A percentile compares a stretch with the other conserved stretches of the same genome.
Conservation (phyloP, 2,113 vertebrate species). For the Catharus fuscescens region DNA sequence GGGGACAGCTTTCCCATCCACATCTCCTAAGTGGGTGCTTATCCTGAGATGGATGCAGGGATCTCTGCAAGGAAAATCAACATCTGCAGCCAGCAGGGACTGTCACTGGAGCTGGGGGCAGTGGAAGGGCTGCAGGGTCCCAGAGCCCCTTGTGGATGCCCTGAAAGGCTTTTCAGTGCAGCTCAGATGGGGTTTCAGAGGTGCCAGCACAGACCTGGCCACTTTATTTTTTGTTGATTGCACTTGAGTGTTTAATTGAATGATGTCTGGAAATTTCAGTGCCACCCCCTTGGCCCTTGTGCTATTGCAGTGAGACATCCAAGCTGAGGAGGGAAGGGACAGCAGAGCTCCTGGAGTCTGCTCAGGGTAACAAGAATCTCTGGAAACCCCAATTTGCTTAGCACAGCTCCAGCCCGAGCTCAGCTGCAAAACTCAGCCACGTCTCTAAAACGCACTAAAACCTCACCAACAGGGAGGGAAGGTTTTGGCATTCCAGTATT, state of each 20-base stretch:
- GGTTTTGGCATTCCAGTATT: not conserved
- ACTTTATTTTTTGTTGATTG: not conserved
- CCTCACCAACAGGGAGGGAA: not conserved
- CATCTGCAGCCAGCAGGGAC: not conserved
- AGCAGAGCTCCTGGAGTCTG: not conserved
- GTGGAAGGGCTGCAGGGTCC: not conserved
- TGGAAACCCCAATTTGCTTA: not conserved
- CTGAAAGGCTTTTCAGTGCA: not conserved
- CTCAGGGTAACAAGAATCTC: not conserved
- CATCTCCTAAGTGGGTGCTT: not conserved
- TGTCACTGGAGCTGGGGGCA: not conserved
- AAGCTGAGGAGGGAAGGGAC: not conserved
- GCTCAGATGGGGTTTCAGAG: not conserved
- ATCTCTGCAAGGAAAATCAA: conserved; percentile 19
- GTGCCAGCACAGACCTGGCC: not conserved
- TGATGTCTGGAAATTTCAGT: not conserved
- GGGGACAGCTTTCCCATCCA: conserved; percentile 30
- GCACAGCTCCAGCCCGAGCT: not conserved
- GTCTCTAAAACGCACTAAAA: not conserved
- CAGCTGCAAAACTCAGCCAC: not conserved
- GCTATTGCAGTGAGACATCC: not conserved
- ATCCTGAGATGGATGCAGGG: conserved; percentile 9
- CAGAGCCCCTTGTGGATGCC: not conserved
- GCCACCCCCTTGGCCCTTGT: not conserved
- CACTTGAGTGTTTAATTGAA: not conserved